Evolutionary conservation across 2,113 vertebrate genomes (phyloP), one percentile per base, ranked within the genome.

Genomic region (Cheirogaleus medius): DNA sequence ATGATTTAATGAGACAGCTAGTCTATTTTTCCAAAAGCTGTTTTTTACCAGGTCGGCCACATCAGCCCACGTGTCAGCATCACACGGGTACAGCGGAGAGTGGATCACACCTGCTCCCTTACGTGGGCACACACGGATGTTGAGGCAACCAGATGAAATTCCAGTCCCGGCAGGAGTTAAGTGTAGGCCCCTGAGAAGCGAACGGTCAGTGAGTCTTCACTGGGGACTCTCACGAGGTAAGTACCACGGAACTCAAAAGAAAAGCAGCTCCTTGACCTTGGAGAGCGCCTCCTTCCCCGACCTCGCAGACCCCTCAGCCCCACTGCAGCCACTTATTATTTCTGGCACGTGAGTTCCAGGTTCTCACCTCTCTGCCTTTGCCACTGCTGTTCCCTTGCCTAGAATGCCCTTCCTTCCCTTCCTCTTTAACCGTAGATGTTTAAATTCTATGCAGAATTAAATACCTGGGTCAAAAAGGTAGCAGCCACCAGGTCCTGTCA

Each of bases 21-120:
- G 58, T 23, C 69, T 25, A n/a, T 54, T 73, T 73, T 29, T 29
- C 89, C 44, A 54, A 54, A 44, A 27, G 21, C 42, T 60, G 6
- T 23, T 44, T 15, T 25, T 56, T 47, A 34, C 78, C 32, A 54
- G 18, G 29, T 23, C 1, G 17, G 27, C n/a, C 49, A 20, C 37
- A 8, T n/a, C 12, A 5, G 73, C 25, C 73, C n/a, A 6, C 6
- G 0, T 1, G 1, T 5, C 21, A 90, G 64, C 74, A 8, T 37
- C 83, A 0, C 0, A 0, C 5, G 23, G 34, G n/a, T 60, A 1
- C 17, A 47, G 73, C n/a, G 6, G 4, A 0, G 37, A 39, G 29
- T 37, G n/a, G 23, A 32, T 42, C 1, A 8, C 13, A 2, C 39
- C 60, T 17, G 44, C 47, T 47, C 58, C 60, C 60, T 63, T 60